Evolutionary conservation across 2,888 invertebrate genomes (phyloP).

Genomic region (Himalopsyche kuldschensis): DNA sequence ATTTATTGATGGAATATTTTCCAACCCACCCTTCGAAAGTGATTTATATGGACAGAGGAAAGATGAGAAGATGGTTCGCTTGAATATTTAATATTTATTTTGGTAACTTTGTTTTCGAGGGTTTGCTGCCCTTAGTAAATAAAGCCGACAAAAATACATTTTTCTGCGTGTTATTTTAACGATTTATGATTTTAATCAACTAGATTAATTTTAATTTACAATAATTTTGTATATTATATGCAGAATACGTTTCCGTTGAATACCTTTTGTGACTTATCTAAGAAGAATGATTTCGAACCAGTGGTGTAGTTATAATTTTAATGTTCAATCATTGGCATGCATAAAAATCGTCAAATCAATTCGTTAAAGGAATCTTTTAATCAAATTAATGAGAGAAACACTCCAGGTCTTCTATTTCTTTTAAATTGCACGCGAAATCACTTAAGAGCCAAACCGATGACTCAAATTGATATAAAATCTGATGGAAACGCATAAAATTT

Average conservation of each 20-base stretch:
- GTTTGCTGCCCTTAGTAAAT: background rate
- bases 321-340: background rate
- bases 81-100: background rate
- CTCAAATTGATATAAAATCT: too few species aligned
- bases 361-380: too few species aligned
- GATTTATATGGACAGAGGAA: background rate
- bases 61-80: background rate
- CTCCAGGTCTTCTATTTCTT: too few species aligned
- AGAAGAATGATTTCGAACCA: background rate
- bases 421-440: too few species aligned
- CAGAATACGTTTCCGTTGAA: background rate
- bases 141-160: background rate
- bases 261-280: background rate
- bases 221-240: background rate
- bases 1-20: background rate
- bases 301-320: background rate
- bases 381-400: too few species aligned
- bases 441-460: too few species aligned
- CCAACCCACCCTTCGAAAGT: background rate
- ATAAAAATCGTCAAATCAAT: too few species aligned
- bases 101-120: background rate
- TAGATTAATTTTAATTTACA: background rate
- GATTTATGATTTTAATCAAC: background rate
- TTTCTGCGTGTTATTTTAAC: background rate
- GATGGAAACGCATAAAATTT: too few species aligned